phyloP scores from a whole-genome alignment of 2,888 invertebrate species.

The Euplagia quadripunctaria region DNA sequence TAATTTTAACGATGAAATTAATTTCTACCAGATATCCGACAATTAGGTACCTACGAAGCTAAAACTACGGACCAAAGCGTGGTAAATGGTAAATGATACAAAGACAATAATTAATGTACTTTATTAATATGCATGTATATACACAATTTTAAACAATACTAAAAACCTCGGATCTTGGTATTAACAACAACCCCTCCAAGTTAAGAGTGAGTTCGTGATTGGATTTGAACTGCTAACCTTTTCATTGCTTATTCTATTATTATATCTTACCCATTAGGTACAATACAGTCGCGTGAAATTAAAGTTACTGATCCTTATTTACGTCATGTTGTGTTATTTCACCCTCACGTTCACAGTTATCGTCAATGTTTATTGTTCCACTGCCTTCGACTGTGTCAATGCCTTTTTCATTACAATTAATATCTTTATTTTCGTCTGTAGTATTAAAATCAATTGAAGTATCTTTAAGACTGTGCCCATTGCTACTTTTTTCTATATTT shows the following conservation, averaged over 20 bases:
- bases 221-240: not conserved
- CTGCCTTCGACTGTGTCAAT: constrained; percentile 44
- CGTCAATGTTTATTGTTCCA: constrained; percentile 20
- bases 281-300: not conserved
- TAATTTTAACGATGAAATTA: too few species aligned
- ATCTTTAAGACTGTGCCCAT: constrained; percentile 56
- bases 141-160: not conserved
- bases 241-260: not conserved
- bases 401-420: constrained; percentile 41
- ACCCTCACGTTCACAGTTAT: constrained; percentile 12
- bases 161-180: not conserved
- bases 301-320: constrained; percentile 35
- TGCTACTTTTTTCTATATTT: constrained; percentile 59
- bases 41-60: too few species aligned
- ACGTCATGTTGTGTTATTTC: constrained; percentile 28
- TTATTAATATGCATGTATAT: constrained; percentile 2
- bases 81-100: not conserved
- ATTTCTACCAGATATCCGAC: too few species aligned
- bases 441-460: constrained; percentile 72
- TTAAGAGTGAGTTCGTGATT: not conserved
- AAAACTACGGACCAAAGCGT: too few species aligned
- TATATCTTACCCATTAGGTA: not conserved
- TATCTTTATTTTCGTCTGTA: constrained; percentile 50
- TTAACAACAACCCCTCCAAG: not conserved
- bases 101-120: constrained; percentile 5